These are phyloP conservation scores for Hoplostethus atlanticus DNA, from an alignment of 2,797 vertebrate genomes.

Conservation along the genomic window DNA sequence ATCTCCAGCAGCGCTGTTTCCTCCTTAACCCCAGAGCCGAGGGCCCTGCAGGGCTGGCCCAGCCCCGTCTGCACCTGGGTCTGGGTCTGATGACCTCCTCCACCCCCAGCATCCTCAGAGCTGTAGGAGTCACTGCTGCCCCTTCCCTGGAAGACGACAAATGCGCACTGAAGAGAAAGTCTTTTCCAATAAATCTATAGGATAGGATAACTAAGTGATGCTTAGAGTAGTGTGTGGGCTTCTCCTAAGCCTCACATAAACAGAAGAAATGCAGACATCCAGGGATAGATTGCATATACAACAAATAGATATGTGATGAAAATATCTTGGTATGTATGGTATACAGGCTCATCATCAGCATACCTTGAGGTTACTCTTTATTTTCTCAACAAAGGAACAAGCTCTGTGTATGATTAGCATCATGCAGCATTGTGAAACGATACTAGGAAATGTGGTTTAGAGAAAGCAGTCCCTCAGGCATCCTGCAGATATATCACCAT, in stretches of 20 bases:
- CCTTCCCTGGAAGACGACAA: slow-evolving; percentile 62
- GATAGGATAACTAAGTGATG: not conserved
- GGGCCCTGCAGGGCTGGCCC: slow-evolving; percentile 49
- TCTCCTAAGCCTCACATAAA: no score
- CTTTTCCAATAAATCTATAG: not conserved
- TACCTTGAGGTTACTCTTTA: not conserved
- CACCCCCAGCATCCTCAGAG: slow-evolving; percentile 74
- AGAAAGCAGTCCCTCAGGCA: slow-evolving; percentile 23
- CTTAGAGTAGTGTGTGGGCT: slow-evolving; percentile 4
- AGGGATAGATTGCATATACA: not conserved
- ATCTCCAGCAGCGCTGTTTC: slow-evolving; percentile 60
- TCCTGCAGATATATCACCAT: slow-evolving; percentile 40
- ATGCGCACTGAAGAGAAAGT: slow-evolving; percentile 4
- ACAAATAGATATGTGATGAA: not conserved
- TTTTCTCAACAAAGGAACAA: slow-evolving; percentile 18
- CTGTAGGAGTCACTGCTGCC: slow-evolving; percentile 76
- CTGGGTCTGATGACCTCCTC: slow-evolving; percentile 44
- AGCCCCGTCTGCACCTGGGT: slow-evolving; percentile 59
- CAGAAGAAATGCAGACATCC: not conserved
- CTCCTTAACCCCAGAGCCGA: slow-evolving; percentile 59
- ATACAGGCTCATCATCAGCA: not conserved
- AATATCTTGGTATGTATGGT: not conserved
- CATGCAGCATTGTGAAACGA: slow-evolving; percentile 8
- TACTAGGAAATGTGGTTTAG: slow-evolving; percentile 13
- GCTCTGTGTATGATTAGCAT: slow-evolving; percentile 26